These are phyloP conservation scores for Lithodes maja DNA, from an alignment of 2,888 invertebrate genomes.

Conservation along the genomic window DNA sequence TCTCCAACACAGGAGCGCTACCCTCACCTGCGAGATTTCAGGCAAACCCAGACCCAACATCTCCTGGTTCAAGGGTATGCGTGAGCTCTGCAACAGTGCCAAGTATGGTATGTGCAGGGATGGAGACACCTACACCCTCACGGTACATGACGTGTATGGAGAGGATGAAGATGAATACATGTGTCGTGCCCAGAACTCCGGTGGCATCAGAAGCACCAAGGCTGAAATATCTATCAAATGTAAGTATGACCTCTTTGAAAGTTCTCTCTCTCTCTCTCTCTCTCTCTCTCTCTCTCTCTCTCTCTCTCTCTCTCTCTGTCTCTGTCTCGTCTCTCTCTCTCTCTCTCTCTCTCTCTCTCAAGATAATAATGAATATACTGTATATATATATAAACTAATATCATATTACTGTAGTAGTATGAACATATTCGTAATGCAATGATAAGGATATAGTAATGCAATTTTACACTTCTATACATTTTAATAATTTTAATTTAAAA, in stretches of 20 bases:
- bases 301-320: no score
- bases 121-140: constrained; percentile 87
- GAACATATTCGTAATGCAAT: no score
- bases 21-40: constrained; percentile 92
- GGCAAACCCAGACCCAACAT: constrained; percentile 92
- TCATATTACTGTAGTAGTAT: no score
- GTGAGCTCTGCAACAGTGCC: constrained; percentile 94
- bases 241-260: constrained; percentile 77
- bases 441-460: no score
- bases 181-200: constrained; percentile 95
- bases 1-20: constrained; percentile 95
- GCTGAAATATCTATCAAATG: constrained; percentile 97
- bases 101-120: constrained; percentile 95
- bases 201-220: constrained; percentile 95
- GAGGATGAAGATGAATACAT: constrained; percentile 99
- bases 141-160: constrained; percentile 94
- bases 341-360: no score
- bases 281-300: no score
- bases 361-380: no score
- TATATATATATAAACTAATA: no score
- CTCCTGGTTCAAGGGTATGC: constrained; percentile 98
- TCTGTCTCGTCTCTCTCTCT: no score
- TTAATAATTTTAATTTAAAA: no score
- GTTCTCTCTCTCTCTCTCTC: no score
- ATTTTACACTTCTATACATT: no score